Base-by-base conservation (phyloP, 2,888 invertebrate species). In the Synergus japonicus region DNA sequence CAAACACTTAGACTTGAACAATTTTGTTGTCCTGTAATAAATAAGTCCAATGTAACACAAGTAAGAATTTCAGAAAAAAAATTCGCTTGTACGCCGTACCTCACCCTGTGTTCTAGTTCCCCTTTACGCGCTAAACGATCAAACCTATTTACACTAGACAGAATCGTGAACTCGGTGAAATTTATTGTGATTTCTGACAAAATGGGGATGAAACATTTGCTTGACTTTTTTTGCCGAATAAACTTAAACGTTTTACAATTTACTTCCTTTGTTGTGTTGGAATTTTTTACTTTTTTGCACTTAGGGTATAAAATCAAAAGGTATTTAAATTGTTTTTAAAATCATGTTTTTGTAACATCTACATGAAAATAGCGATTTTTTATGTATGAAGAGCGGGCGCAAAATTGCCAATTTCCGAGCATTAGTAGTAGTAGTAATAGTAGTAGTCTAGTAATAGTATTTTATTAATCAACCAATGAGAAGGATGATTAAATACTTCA, bases 31-130 rank as follows among this genome's bases (percentile, higher is more conserved):
- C 37, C 29, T 54, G 54, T 41, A 66, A 73, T 46, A 58, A 46
- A n/a, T 73, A 58, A 73, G 73, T 73, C 73, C 54, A 37, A 73
- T 37, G 13, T 29, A 22, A 73, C 69, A 73, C 44, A 73, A 29
- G 73, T 73, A 73, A 54, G 54, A 73, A 73, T 73, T 73, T n/a
- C 29, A 69, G 29, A 73, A 54, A 54, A 49, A 54, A 15, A 73
- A 73, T 54, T 73, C 54, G 73, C 73, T 73, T 73, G 37, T 73
- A 73, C 49, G 41, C 58, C n/a, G 73, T 58, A 49, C 46, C 69
- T 69, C 69, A 69, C 73, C 73, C 73, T 54, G 73, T 73, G 73
- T 73, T 69, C 10, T 58, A 73, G 73, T 73, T 73, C 54, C 41
- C 54, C 37, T 54, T 73, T 58, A 73, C 37, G 73, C 49, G 49